Base-by-base conservation (phyloP, 2,888 invertebrate species). In the Amblyjoppa fuscipennis region DNA sequence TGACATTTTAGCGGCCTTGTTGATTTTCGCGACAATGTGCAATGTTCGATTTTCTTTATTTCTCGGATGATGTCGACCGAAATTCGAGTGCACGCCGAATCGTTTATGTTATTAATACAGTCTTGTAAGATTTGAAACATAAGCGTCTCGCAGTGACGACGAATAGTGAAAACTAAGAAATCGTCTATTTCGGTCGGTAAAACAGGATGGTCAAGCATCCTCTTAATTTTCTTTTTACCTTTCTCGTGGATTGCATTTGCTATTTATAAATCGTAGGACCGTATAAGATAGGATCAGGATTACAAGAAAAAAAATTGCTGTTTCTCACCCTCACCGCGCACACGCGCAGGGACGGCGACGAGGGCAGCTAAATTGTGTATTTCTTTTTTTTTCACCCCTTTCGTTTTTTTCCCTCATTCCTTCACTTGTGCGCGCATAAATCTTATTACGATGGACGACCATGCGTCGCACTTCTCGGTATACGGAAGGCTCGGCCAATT, bases 391-490 rank as follows among this genome's bases (percentile, higher is more conserved):
- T 41, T 45, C 34, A 53, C 53, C 13, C 53, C 11, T 64, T 71
- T 66, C 45, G 5, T 25, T 66, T 34, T 70, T 70, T 25, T 49
- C 51, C 38, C 13, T 56, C 66, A 34, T 68, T 64, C 64, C 34
- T 34, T 64, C 51, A n/a, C 38, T 75, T 25, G 45, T 74, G 73
- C 74, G 25, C 25, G 53, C 77, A 78, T 81, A 77, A 74, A 81
- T 84, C 69, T 76, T 71, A 59, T 77, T 81, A 74, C 53, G 45
- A 76, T 84, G 61, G 73, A 77, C 74, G 73, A 45, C 68, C 75
- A 59, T 73, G 77, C 77, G 76, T 74, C 76, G 64, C 49, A 56
- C 45, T 84, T 76, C 84, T 81, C 76, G 49, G 84, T 73, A 69
- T 69, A 81, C 61, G 31, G 66, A 25, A 28, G 71, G 6, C 51